Evolutionary conservation across 2,113 vertebrate genomes (phyloP).

Genomic region (Xiphorhynchus elegans): DNA sequence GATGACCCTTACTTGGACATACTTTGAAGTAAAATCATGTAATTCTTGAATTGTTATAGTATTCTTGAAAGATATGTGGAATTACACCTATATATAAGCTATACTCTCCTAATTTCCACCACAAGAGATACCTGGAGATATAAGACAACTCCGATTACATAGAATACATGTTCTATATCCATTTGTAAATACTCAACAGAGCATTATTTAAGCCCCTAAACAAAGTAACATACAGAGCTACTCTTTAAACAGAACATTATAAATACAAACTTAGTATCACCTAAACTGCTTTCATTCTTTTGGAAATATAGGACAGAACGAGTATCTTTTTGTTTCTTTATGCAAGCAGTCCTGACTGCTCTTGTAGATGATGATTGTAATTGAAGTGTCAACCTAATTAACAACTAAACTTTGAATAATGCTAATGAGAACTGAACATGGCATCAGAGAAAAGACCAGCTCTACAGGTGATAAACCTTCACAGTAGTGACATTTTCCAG

Average conservation of each 20-base stretch:
- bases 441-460: conserved; percentile 93
- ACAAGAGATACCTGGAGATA: not conserved
- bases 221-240: not conserved
- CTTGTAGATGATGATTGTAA: conserved; percentile 81
- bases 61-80: not conserved
- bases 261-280: not conserved
- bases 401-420: conserved; percentile 91
- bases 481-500: conserved; percentile 98
- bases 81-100: not conserved
- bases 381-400: conserved; percentile 95
- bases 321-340: conserved; percentile 76
- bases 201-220: not conserved
- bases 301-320: not conserved
- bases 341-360: conserved; percentile 72
- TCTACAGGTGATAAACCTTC: conserved; percentile 99
- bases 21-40: not conserved
- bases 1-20: not conserved
- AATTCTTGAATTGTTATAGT: not conserved
- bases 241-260: not conserved
- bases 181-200: not conserved
- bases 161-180: not conserved
- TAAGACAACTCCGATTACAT: not conserved
- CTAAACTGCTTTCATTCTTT: not conserved
- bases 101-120: not conserved
- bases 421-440: conserved; percentile 91